Evolutionary conservation across 2,113 vertebrate genomes (phyloP), one percentile per base, ranked within the genome.

Genomic region (Rafetus swinhoei): DNA sequence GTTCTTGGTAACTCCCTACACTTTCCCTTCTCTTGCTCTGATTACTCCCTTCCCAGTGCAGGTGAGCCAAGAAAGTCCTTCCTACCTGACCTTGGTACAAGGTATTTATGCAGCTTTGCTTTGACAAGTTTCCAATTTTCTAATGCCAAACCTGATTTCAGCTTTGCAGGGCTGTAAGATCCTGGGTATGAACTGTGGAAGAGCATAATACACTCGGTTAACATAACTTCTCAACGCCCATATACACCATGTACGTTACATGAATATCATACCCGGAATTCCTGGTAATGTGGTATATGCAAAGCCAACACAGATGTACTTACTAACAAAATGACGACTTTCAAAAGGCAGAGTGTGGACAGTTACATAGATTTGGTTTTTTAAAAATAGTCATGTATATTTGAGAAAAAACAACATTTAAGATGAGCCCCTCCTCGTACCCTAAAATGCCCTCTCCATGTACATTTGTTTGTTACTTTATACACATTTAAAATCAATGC

Each of bases 401-500:
- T 91, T 93, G 85, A 96, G 92, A 27, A 95, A 97, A 96, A 97
- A 96, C 94, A 97, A 93, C 93, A 90, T 95, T 90, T 91, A 74
- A 87, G 93, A 91, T 81, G 45, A 90, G 32, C 13, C 69, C 85
- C 69, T 80, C 15, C 92, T 62, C 3, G 93, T 98, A 97, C 95
- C 96, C 92, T 96, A 97, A 95, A 97, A 96, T 96, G 74, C 85
- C 93, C 79, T 93, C 69, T 18, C 93, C 86, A 95, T 84, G 82
- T 94, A 94, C 93, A 95, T 72, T 59, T 89, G 65, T 89, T 93
- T 89, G 72, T 89, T 94, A 95, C 87, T 97, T 96, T 96, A 90
- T 97, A 97, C 97, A 97, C 45, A 84, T 96, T 95, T 72, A 90
- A 97, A 97, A 94, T 74, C 94, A 95, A 91, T 45, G 83, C 62